A percentile compares a stretch with the other conserved stretches of the same genome.
These are phyloP conservation scores for Sciurus carolinensis DNA, from an alignment of 2,797 vertebrate genomes.

Conservation along the genomic window DNA sequence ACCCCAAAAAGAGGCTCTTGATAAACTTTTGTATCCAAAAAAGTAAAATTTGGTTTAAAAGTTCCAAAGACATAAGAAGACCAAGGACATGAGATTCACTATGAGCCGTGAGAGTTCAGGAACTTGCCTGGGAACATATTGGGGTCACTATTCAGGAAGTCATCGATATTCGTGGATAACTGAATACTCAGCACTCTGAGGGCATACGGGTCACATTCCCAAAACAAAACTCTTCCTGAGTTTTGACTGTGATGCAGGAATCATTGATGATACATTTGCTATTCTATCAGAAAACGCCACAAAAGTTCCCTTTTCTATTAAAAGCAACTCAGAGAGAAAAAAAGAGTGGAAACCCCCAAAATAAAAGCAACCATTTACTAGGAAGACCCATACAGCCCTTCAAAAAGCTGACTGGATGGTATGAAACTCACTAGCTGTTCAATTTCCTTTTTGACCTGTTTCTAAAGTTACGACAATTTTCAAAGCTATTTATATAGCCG, in stretches of 20 bases:
- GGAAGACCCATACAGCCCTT: conserved; percentile 74
- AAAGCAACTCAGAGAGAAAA: conserved; percentile 79
- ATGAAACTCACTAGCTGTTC: conserved; percentile 83
- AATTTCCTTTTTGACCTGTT: conserved; percentile 79
- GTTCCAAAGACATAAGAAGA: conserved; percentile 40
- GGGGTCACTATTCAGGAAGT: conserved; percentile 75
- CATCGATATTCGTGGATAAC: conserved; percentile 72
- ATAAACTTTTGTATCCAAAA: neutral
- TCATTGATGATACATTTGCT: conserved; percentile 82
- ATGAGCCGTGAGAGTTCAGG: conserved; percentile 73
- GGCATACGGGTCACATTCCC: conserved; percentile 73
- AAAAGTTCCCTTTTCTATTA: conserved; percentile 84
- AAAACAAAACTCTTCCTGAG: conserved; percentile 83
- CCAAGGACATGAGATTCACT: conserved; percentile 27
- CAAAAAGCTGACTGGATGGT: conserved; percentile 80
- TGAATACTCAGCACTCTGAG: conserved; percentile 73
- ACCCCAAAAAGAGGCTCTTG: conserved; percentile 58
- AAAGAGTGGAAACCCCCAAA: conserved; percentile 48
- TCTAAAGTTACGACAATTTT: conserved; percentile 78
- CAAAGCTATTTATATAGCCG: conserved; percentile 77
- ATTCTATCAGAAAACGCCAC: conserved; percentile 85
- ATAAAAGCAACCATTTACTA: conserved; percentile 73
- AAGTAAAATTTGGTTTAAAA: neutral
- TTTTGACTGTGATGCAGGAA: conserved; percentile 71
- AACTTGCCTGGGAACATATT: conserved; percentile 72